These are phyloP conservation scores for Xanthostigma xanthostigma DNA, from an alignment of 2,888 invertebrate genomes.

Conservation along the genomic window DNA sequence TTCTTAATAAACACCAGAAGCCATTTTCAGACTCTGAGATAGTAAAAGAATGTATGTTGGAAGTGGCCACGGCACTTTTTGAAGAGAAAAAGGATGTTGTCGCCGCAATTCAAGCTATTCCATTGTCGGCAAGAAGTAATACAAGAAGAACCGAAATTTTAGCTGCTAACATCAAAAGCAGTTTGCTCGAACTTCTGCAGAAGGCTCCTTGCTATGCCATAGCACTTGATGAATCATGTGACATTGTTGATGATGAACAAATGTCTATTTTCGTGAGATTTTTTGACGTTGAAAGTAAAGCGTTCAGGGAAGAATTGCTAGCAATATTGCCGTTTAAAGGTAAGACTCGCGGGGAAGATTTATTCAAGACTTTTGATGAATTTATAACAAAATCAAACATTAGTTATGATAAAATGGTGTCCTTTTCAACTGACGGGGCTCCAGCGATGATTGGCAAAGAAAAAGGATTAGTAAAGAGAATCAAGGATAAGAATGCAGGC, in stretches of 20 bases:
- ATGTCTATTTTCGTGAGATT: constrained; percentile 16
- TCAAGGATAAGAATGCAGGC: constrained; percentile 8
- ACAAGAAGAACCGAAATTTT: constrained; percentile 17
- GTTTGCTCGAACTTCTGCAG: constrained; percentile 9
- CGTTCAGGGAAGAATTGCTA: constrained; percentile 14
- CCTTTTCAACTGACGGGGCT: constrained; percentile 16
- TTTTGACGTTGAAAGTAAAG: constrained; percentile 13
- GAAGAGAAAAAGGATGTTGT: constrained; percentile 6
- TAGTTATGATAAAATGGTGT: constrained; percentile 13
- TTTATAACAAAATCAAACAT: constrained; percentile 11
- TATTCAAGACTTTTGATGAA: constrained; percentile 12
- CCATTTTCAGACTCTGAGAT: constrained; percentile 11
- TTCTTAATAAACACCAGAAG: constrained; percentile 11
- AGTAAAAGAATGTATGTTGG: constrained; percentile 8
- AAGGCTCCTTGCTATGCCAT: constrained; percentile 15
- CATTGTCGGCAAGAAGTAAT: constrained; percentile 16
- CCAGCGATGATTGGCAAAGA: constrained; percentile 14
- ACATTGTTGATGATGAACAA: constrained; percentile 18
- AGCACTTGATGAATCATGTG: constrained; percentile 18
- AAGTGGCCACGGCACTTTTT: constrained; percentile 3
- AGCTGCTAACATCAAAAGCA: constrained; percentile 14
- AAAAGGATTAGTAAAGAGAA: constrained; percentile 12
- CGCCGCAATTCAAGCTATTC: constrained; percentile 13
- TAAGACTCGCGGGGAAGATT: constrained; percentile 13
- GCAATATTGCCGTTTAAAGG: constrained; percentile 13